Conservation (phyloP, 2,888 invertebrate genomes). For the Eubasilissa splendida region DNA sequence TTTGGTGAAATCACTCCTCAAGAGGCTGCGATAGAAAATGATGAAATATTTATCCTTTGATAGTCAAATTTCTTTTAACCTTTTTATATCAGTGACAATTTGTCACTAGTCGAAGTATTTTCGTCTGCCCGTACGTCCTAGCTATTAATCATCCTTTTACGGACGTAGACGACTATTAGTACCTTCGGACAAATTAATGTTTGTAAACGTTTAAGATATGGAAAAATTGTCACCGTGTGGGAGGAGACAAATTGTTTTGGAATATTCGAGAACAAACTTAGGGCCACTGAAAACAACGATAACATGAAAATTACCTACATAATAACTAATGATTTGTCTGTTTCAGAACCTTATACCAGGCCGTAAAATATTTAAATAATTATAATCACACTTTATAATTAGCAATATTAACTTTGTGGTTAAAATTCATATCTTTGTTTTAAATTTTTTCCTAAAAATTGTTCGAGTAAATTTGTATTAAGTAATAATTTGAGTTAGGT, state of each 20-base stretch:
- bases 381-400: no score
- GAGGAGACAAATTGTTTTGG: neutral
- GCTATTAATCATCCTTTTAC: constrained; percentile 5
- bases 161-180: neutral
- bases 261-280: neutral
- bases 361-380: no score
- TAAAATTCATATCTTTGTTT: no score
- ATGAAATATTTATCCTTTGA: neutral
- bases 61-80: neutral
- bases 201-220: constrained; percentile 13
- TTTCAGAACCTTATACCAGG: no score
- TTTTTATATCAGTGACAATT: constrained; percentile 12
- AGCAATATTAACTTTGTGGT: no score
- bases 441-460: no score
- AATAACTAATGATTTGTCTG: no score
- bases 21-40: neutral
- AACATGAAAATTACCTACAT: no score
- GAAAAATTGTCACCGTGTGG: constrained; percentile 2
- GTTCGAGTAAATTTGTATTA: no score
- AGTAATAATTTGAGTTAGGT: no score
- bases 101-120: constrained; percentile 6
- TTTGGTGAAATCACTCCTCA: neutral
- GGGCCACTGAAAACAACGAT: neutral
- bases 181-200: constrained; percentile 14
- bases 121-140: neutral